These are phyloP conservation scores for Stenolophus ochropezus DNA, from an alignment of 2,888 invertebrate genomes.

Conservation along the genomic window DNA sequence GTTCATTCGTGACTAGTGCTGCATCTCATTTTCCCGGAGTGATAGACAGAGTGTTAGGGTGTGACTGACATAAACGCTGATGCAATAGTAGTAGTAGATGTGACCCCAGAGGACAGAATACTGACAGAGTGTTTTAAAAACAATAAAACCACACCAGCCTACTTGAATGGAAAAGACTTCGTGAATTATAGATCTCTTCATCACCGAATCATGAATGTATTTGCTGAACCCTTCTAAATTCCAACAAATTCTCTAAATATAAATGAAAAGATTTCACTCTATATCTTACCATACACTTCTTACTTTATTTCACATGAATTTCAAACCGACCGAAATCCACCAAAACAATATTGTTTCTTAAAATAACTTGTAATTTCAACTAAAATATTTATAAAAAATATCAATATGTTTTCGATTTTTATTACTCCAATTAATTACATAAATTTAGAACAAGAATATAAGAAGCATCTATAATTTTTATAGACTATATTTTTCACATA, in stretches of 20 bases:
- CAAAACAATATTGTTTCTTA: no score
- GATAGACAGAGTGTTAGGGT: neutral
- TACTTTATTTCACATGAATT: no score
- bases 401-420: no score
- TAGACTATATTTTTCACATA: no score
- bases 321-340: no score
- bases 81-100: constrained; percentile 26
- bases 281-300: no score
- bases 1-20: neutral
- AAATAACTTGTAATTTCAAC: no score
- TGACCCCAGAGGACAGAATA: constrained; percentile 65
- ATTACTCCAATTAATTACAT: no score
- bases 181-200: constrained; percentile 28
- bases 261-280: constrained; percentile 27
- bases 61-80: constrained; percentile 28
- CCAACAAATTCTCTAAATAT: constrained; percentile 1
- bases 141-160: constrained; percentile 64
- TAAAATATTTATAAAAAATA: no score
- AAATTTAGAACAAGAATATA: no score
- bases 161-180: constrained; percentile 27
- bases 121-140: constrained; percentile 67
- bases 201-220: constrained; percentile 39
- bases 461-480: no score
- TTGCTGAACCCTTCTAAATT: constrained; percentile 6
- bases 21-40: neutral